phyloP scores from a whole-genome alignment of 1,140 invertebrate species.

The Drosophila lowei region DNA sequence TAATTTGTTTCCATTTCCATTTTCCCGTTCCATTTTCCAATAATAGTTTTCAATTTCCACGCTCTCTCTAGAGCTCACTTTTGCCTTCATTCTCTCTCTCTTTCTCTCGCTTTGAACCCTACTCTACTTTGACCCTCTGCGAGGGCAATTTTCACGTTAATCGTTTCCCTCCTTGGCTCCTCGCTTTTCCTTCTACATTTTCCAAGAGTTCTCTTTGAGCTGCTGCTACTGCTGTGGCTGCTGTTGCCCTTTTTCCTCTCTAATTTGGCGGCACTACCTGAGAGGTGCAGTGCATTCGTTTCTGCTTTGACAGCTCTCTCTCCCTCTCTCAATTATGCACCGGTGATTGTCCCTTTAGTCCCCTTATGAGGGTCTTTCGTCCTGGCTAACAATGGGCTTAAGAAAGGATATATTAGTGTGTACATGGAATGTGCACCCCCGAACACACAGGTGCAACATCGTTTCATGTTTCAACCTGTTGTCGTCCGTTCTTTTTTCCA shows the following conservation, averaged over 20 bases:
- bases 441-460: conserved; percentile 19
- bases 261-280: conserved; percentile 32
- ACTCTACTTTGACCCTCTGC: conserved; percentile 52
- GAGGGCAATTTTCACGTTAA: conserved; percentile 62
- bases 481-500: conserved; percentile 47
- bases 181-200: conserved; percentile 28
- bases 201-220: conserved; percentile 16
- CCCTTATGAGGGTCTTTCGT: conserved; percentile 19
- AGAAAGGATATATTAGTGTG: conserved; percentile 14
- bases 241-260: conserved; percentile 14
- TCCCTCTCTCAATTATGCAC: conserved; percentile 43
- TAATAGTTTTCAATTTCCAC: conserved; percentile 47
- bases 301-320: conserved; percentile 50
- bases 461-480: conserved; percentile 67
- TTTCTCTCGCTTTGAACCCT: neutral
- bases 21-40: conserved; percentile 37
- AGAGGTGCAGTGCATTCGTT: conserved; percentile 9
- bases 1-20: conserved; percentile 20
- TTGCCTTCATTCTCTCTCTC: neutral
- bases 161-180: conserved; percentile 25
- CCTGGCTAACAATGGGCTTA: conserved; percentile 43
- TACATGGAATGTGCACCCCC: too few species aligned
- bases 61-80: conserved; percentile 25
- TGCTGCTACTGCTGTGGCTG: too few species aligned
- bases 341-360: conserved; percentile 37